Conservation (phyloP, 1,140 invertebrate genomes). For the Rhyzopertha dominica region DNA sequence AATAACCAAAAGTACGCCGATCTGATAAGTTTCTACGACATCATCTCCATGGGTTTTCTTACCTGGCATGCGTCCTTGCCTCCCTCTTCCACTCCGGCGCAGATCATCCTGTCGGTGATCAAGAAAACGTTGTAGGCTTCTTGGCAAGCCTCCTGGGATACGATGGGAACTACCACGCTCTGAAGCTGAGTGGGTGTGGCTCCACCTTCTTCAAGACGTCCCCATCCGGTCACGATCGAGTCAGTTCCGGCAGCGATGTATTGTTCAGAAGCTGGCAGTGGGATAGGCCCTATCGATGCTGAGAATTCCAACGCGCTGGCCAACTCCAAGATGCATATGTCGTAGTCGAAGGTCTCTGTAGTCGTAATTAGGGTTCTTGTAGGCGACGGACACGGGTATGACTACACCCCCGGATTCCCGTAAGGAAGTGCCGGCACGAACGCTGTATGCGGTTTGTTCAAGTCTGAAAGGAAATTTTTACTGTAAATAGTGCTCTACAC, state of each 20-base stretch:
- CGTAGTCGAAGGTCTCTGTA: conserved; percentile 37
- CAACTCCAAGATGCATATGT: conserved; percentile 39
- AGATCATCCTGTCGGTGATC: conserved; percentile 52
- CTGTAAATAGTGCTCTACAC: too few relatives aligned
- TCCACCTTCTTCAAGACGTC: conserved; percentile 21
- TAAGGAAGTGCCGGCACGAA: conserved; percentile 18
- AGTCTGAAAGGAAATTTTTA: too few relatives aligned
- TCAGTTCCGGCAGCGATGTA: conserved; percentile 36
- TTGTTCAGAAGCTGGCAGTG: too few relatives aligned
- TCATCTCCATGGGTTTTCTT: too few relatives aligned
- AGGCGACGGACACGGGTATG: conserved; percentile 28
- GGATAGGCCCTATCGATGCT: too few relatives aligned
- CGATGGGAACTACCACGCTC: conserved; percentile 22
- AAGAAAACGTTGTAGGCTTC: conserved; percentile 21
- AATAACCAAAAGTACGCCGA: too few relatives aligned
- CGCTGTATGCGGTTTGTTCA: conserved; percentile 44
- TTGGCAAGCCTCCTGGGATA: conserved; percentile 17
- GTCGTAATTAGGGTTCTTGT: conserved; percentile 39
- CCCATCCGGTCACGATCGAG: conserved; percentile 53
- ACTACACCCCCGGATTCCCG: conserved; percentile 28
- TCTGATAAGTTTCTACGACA: too few relatives aligned
- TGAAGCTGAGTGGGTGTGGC: conserved; percentile 7
- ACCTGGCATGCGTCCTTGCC: conserved; percentile 54
- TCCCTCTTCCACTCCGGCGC: conserved; percentile 46
- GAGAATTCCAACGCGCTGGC: too few relatives aligned